phyloP scores from a whole-genome alignment of 2,888 invertebrate species.

The Nowickia ferox region DNA sequence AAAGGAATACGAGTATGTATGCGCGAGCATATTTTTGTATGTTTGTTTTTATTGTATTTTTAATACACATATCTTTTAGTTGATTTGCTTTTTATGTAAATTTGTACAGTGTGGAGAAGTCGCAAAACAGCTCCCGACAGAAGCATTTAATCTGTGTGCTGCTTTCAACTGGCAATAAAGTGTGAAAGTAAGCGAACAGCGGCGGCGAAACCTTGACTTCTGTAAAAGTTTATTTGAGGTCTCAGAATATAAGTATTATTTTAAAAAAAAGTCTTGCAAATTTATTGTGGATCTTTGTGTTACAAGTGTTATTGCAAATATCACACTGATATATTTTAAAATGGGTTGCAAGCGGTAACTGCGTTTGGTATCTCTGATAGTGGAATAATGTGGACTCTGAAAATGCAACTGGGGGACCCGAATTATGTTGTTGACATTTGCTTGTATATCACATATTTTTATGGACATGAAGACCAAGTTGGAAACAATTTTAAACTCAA shows the following conservation, averaged over 20 bases:
- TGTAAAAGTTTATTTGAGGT: not conserved
- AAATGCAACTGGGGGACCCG: no score
- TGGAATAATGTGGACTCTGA: no score
- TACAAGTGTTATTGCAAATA: no score
- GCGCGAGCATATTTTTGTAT: not conserved
- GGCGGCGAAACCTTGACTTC: not conserved
- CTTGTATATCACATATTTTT: no score
- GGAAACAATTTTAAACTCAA: no score
- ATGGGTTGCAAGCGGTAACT: no score
- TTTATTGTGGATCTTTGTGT: not conserved
- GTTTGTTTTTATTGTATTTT: conserved; percentile 32
- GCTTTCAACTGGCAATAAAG: conserved; percentile 48
- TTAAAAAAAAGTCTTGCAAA: not conserved
- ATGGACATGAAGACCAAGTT: no score
- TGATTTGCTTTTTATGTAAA: conserved; percentile 28
- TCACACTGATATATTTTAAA: no score
- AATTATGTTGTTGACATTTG: no score
- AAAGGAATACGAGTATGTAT: not conserved
- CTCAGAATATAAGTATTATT: not conserved
- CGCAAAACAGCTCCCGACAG: conserved; percentile 55
- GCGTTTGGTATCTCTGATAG: no score
- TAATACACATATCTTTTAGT: conserved; percentile 33
- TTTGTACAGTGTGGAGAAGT: conserved; percentile 47
- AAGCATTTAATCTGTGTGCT: conserved; percentile 55
- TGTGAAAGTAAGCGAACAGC: conserved; percentile 56